Conservation (phyloP, 2,113 vertebrate genomes). For the Phaetusa simplex region DNA sequence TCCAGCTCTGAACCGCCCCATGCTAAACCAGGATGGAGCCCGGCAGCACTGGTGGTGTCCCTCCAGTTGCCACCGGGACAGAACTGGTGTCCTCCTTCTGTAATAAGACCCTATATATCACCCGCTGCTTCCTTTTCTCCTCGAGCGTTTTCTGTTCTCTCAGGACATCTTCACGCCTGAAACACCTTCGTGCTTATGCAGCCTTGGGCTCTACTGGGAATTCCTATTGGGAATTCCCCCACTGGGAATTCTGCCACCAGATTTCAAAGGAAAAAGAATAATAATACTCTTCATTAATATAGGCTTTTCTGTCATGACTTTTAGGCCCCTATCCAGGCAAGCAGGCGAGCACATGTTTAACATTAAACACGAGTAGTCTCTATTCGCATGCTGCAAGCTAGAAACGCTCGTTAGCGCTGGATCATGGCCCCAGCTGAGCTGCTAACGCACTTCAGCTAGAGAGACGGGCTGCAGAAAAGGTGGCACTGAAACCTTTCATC, state of each 20-base stretch:
- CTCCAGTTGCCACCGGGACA: background rate
- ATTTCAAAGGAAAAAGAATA: slow-evolving; percentile 48
- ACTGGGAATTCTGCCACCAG: slow-evolving; percentile 50
- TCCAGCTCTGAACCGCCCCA: background rate
- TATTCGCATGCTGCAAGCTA: slow-evolving; percentile 36
- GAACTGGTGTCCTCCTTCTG: background rate
- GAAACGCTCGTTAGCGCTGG: slow-evolving; percentile 34
- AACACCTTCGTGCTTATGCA: background rate
- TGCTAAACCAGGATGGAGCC: background rate
- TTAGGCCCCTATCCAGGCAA: slow-evolving; percentile 42
- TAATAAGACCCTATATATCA: background rate
- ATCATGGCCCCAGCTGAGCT: background rate
- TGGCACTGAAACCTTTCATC: background rate
- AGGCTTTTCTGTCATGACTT: slow-evolving; percentile 41
- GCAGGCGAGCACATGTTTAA: slow-evolving; percentile 51
- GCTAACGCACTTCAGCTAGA: background rate
- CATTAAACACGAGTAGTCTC: slow-evolving; percentile 51
- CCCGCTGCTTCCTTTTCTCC: background rate
- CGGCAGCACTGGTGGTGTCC: background rate
- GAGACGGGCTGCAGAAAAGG: background rate
- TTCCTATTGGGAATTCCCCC: slow-evolving; percentile 57
- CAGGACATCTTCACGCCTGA: background rate
- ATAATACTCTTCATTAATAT: slow-evolving; percentile 40
- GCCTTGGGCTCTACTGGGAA: slow-evolving; percentile 25
- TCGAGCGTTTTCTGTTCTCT: background rate